These are phyloP conservation scores for Phymorhynchus buccinoides DNA, from an alignment of 1,140 invertebrate species.

Conservation along the genomic window DNA sequence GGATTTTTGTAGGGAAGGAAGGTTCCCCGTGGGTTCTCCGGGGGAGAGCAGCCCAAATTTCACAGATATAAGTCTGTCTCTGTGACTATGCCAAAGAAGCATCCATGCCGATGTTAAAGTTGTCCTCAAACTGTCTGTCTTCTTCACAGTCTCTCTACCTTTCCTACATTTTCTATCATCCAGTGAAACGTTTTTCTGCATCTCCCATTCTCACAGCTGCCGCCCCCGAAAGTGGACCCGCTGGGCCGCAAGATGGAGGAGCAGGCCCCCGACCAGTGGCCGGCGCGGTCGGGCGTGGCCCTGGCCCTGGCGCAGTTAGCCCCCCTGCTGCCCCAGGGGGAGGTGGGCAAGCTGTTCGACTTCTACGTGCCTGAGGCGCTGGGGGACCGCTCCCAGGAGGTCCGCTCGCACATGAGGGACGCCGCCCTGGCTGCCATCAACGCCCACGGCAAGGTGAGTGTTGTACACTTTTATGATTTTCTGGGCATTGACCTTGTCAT, in stretches of 20 bases:
- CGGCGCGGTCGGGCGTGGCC: conserved; percentile 88
- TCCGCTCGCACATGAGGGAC: conserved; percentile 91
- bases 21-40: no score
- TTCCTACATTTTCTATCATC: no score
- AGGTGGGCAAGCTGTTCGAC: conserved; percentile 81
- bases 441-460: conserved; percentile 85
- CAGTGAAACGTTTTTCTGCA: not conserved
- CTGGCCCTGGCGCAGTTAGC: conserved; percentile 73
- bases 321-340: conserved; percentile 79
- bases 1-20: no score
- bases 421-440: conserved; percentile 94
- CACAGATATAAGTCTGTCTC: no score
- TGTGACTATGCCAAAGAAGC: no score
- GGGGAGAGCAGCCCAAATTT: no score
- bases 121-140: no score
- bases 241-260: conserved; percentile 91
- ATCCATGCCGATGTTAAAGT: no score
- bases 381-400: conserved; percentile 85
- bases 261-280: conserved; percentile 87
- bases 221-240: conserved; percentile 89
- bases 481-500: not conserved
- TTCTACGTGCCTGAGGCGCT: conserved; percentile 90
- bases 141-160: not conserved
- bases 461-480: not conserved
- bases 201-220: conserved; percentile 77